Base-by-base conservation (phyloP, 2,888 invertebrate genomes). In the Brachypalpus laphriformis region DNA sequence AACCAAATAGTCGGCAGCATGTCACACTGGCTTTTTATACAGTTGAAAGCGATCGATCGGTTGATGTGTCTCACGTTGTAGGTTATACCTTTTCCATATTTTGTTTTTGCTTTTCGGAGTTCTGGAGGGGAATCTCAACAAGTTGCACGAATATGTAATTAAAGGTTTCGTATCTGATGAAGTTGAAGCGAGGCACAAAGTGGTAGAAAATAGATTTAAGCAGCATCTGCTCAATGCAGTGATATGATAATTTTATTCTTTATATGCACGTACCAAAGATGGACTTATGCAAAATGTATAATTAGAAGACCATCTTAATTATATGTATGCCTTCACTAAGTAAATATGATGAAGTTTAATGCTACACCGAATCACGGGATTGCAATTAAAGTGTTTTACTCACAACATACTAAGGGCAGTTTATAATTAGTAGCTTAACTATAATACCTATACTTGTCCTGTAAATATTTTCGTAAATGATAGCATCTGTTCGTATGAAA, bases 111-210 rank as follows among this genome's bases (percentile, higher is more conserved):
- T 18, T 71, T 59, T 40, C 8, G 51, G 56, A 11, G 11, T 40
- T 59, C 34, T 57, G 77, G 66, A 25, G 82, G 78, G 82, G 78
- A 49, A 51, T 54, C 65, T 9, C 47, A 56, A 71, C 75, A 70
- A 80, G 54, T 76, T 83, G 75, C 83, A 83, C 75, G 75, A 83
- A 74, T 37, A 22, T 54, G 22, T 63, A 87, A 76, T 82, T 83
- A 83, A 71, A 76, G 72, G 59, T 74, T 71, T 76, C 66, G 31
- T 31, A 18, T 34, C 25, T 25, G 76, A 76, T 82, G 72, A 56
- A 76, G 71, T 56, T 72, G 72, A 77, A 82, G 54, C 65, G 16
- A 54, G 18, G 45, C 28, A 40, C 49, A 57, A 56, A 65, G 31
- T 42, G 47, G 56, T 59, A 47, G 31, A 49, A 57, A 57, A 59